A percentile compares a stretch with the other conserved stretches of the same genome.
Conservation (phyloP, 2,888 invertebrate genomes). For the Hofmannophila pseudospretella region DNA sequence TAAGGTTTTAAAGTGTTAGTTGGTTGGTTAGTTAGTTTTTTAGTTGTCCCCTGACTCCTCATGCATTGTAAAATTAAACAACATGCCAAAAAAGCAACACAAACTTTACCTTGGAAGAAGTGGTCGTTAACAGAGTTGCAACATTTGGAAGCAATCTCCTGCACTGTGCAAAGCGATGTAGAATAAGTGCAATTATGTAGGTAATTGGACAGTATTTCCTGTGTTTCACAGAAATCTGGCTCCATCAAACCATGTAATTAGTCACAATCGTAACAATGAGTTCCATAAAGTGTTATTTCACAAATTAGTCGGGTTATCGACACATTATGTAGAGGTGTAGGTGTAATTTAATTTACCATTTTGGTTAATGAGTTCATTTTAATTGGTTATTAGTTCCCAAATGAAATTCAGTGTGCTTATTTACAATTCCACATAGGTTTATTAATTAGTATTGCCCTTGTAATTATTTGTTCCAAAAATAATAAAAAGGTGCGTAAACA, state of each 20-base stretch:
- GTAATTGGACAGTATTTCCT: slow-evolving; percentile 16
- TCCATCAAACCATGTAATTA: slow-evolving; percentile 6
- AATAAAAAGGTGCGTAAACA: background rate
- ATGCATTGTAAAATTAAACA: slow-evolving; percentile 16
- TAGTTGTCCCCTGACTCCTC: slow-evolving; percentile 27
- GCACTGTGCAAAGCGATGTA: slow-evolving; percentile 69
- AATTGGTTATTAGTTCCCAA: slow-evolving; percentile 1
- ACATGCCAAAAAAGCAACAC: slow-evolving; percentile 73
- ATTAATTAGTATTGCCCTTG: no score
- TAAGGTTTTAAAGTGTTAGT: background rate
- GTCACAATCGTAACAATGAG: slow-evolving; percentile 13
- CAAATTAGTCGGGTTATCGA: slow-evolving; percentile 51
- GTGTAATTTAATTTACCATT: background rate
- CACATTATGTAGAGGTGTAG: slow-evolving; percentile 11
- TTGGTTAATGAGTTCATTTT: background rate
- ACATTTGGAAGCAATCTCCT: slow-evolving; percentile 61
- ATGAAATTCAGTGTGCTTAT: background rate
- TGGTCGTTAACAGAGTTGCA: slow-evolving; percentile 35
- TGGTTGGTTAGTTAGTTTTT: slow-evolving; percentile 9
- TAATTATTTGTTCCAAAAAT: slow-evolving; percentile 8
- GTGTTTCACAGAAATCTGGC: slow-evolving; percentile 1
- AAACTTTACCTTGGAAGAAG: slow-evolving; percentile 67
- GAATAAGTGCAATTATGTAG: slow-evolving; percentile 54
- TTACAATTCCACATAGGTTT: background rate
- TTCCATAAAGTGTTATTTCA: slow-evolving; percentile 23